These are phyloP conservation scores for Mastacembelus armatus DNA, from an alignment of 2,797 vertebrate species.

Conservation along the genomic window DNA sequence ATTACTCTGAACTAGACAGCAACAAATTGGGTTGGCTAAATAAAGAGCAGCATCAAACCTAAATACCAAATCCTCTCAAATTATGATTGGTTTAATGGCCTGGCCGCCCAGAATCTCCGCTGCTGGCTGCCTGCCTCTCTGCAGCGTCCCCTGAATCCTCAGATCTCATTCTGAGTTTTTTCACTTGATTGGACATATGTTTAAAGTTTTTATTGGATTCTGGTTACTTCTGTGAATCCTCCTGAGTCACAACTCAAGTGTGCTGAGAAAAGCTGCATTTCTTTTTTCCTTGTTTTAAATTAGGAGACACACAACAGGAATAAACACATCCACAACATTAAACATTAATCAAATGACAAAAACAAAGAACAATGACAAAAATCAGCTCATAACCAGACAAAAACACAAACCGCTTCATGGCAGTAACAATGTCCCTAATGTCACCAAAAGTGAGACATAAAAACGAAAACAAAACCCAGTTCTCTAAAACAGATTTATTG, in stretches of 20 bases:
- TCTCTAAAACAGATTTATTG: too few species aligned
- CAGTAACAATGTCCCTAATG: too few species aligned
- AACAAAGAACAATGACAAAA: too few species aligned
- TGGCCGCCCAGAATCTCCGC: slow-evolving; percentile 15
- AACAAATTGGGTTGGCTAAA: slow-evolving; percentile 54
- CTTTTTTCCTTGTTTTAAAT: too few species aligned
- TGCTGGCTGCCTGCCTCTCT: slow-evolving; percentile 26
- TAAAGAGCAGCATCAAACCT: slow-evolving; percentile 41
- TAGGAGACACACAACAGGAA: too few species aligned
- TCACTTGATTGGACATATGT: slow-evolving; percentile 10
- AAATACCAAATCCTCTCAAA: slow-evolving; percentile 55
- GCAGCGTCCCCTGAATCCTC: slow-evolving; percentile 2
- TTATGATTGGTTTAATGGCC: slow-evolving; percentile 53
- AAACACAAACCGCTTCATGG: too few species aligned
- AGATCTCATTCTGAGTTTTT: slow-evolving; percentile 15
- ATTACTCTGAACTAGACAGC: slow-evolving; percentile 33
- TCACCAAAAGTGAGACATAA: too few species aligned
- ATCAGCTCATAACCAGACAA: too few species aligned
- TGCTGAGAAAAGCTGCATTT: neutral
- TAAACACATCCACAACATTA: too few species aligned
- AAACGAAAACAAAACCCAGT: too few species aligned
- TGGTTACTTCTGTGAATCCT: rapidly evolving
- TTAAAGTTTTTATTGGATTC: slow-evolving; percentile 2
- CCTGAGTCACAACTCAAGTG: too few species aligned
- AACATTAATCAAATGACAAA: too few species aligned